Base-by-base conservation (phyloP, 2,797 vertebrate species). In the Staurois parvus region DNA sequence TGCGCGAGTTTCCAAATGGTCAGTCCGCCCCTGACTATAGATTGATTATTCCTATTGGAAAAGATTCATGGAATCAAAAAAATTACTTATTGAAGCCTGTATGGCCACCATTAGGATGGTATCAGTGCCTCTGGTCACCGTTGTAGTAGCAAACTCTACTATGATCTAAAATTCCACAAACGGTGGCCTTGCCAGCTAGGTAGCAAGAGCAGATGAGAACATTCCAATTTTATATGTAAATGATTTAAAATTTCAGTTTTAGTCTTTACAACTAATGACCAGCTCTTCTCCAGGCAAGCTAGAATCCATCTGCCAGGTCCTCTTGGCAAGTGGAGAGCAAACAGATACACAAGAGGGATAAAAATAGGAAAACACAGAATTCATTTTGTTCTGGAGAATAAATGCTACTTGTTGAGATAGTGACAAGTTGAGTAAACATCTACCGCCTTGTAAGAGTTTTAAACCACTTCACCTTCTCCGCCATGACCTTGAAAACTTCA, bases 401-500 rank as follows among this genome's bases (percentile, higher is more conserved):
- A 83, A 75, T 68, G 66, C 73, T 34, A 21, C 62, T 79, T 72
- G 26, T 72, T 64, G 70, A 74, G 56, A 67, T 29, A 72, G 48
- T 84, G 83, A 77, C 32, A 75, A 64, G 76, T 78, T 32, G 74
- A 69, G 72, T 70, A 78, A 84, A 84, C 52, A 42, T 17, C 10
- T 76, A 0, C 56, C 52, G n/a, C 62, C 52, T 26, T n/a, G 37
- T 42, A 42, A 8, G 3, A 78, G 66, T 62, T 64, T n/a, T 78
- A 78, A 72, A 72, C 45, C 32, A 78, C 52, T 28, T 52, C 72
- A 70, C 82, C 64, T 69, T 75, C 73, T 24, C 40, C 48, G 29
- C 52, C 82, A 30, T 76, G 52, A 84, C 76, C 83, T 78, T 84
- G 82, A 76, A 77, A 70, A 56, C 66, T 72, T 76, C 32, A 72